Percentiles rank a stretch among this genome's conserved stretches.
Conservation (phyloP, 2,113 vertebrate genomes). For the Anguilla rostrata region DNA sequence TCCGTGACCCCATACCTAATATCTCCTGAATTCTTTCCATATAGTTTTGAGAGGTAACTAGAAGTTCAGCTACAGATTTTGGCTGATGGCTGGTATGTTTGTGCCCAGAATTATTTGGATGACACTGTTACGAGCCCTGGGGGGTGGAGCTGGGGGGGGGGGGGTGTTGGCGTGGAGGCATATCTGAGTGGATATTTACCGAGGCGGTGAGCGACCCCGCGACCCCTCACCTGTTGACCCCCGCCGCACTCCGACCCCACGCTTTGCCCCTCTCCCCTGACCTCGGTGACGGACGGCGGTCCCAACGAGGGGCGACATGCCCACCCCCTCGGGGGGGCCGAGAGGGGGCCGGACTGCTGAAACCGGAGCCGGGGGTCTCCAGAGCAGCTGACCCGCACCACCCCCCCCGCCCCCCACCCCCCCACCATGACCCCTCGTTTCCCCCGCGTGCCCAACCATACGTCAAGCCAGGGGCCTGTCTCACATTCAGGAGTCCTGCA, state of each 20-base stretch:
- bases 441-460: neutral
- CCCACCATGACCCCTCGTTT: neutral
- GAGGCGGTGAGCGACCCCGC: neutral
- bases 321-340: neutral
- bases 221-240: constrained; percentile 27
- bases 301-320: constrained; percentile 39
- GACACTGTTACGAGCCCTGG: constrained; percentile 6
- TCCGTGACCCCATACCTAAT: too few species aligned
- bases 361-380: constrained; percentile 39
- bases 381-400: constrained; percentile 36
- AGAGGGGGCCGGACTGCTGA: constrained; percentile 27
- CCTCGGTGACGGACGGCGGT: constrained; percentile 43
- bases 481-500: constrained; percentile 24
- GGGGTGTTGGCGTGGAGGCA: too few species aligned
- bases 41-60: constrained; percentile 39
- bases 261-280: constrained; percentile 29
- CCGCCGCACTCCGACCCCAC: constrained; percentile 10
- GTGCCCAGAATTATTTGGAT: constrained; percentile 11
- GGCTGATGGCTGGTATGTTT: constrained; percentile 26
- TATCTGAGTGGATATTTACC: neutral
- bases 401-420: constrained; percentile 24
- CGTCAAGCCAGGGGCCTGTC: neutral
- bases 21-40: too few species aligned
- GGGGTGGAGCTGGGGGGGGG: neutral
- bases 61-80: constrained; percentile 50